Percentiles rank a stretch among this genome's conserved stretches.
phyloP scores from a whole-genome alignment of 2,113 vertebrate species.

The Actenoides hombroni region DNA sequence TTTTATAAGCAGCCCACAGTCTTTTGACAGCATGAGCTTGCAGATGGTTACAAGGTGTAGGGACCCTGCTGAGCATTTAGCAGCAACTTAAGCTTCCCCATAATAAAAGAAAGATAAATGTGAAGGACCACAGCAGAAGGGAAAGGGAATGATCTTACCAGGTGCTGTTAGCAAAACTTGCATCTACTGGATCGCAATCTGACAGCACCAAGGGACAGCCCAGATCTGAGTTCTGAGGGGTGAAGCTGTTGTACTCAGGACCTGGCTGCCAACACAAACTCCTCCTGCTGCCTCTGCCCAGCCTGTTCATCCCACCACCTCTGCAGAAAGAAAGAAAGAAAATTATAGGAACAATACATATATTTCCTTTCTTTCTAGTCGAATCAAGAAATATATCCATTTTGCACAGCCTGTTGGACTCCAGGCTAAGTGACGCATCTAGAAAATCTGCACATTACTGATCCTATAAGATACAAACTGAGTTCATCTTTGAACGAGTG shows the following conservation, averaged over 20 bases:
- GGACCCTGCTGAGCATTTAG: accelerated
- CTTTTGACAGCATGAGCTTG: accelerated
- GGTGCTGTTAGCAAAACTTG: background rate
- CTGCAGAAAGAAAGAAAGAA: background rate
- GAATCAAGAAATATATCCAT: background rate
- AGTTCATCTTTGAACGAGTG: background rate
- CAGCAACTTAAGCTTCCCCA: background rate
- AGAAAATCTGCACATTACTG: background rate
- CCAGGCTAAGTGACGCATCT: background rate
- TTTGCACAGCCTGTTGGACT: background rate
- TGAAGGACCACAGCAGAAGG: background rate
- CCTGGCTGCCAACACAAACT: background rate
- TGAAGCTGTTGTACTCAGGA: background rate
- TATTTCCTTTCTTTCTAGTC: background rate
- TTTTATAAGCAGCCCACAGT: no score
- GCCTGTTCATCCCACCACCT: accelerated
- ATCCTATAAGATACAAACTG: background rate
- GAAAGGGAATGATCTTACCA: background rate
- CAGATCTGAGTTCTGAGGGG: accelerated
- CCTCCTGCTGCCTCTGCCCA: background rate
- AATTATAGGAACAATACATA: background rate
- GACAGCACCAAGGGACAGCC: accelerated
- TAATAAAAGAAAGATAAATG: background rate
- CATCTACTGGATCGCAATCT: background rate
- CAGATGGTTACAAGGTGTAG: background rate